Base-by-base conservation (phyloP, 2,888 invertebrate genomes). In the Drosophila cognata region DNA sequence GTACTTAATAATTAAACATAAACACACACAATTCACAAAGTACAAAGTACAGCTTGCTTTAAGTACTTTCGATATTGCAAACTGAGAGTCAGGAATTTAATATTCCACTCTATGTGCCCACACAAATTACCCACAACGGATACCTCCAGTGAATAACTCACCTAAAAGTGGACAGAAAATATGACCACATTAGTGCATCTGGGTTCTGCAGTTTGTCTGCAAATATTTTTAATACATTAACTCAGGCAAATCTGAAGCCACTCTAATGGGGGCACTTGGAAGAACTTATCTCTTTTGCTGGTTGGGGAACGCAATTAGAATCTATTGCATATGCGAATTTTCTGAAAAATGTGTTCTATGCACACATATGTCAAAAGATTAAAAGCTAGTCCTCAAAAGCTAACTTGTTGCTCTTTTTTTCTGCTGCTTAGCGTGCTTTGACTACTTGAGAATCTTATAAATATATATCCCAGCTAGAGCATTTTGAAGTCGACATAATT, bases 161-260 rank as follows among this genome's bases (percentile, higher is more conserved):
- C 51, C 48, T 56, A 50, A 62, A 65, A 18, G 29, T 18, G 43
- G 53, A 66, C 71, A 56, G 66, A 74, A 61, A 71, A 48, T 55
- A 58, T 61, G n/a, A 58, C 66, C 70, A 78, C 51, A 71, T 53
- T 46, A 74, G 38, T 69, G 48, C n/a, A 48, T 57, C 38, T 36
- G 33, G 16, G 21, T 18, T 5, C 8, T n/a, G 18, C 36, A 43
- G 25, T n/a, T 41, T 18, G 11, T 43, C 43, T 53, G 21, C n/a
- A 36, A 53, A 16, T 18, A 53, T 58, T 18, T 28, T 28, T 25
- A 31, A 21, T 10, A 28, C 25, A 25, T 21, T 6, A 18, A 18
- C n/a, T 41, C 21, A 21, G 29, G 29, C 28, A 50, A 46, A 25
- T 25, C 46, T 46, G 46, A 46, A 25, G 25, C 16, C 18, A n/a